These are phyloP conservation scores for Echiichthys vipera DNA, from an alignment of 2,797 vertebrate genomes.

Conservation along the genomic window DNA sequence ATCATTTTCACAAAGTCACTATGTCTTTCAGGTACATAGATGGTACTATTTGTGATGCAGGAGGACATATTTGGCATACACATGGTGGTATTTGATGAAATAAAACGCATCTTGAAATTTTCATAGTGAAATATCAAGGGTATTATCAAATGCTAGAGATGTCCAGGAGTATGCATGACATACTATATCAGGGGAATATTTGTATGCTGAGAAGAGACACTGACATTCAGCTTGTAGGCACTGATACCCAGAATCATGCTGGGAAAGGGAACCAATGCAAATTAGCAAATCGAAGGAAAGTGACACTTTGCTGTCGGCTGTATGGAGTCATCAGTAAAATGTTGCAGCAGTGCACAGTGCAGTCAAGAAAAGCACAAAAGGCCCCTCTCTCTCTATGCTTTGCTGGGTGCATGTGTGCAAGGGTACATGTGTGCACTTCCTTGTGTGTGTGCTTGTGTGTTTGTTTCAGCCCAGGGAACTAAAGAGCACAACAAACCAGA, in stretches of 20 bases:
- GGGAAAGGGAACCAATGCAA: conserved; percentile 77
- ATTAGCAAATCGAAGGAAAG: conserved; percentile 78
- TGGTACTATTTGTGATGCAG: conserved; percentile 7
- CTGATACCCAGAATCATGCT: conserved; percentile 68
- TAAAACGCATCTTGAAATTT: conserved; percentile 52
- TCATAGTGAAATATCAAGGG: conserved; percentile 66
- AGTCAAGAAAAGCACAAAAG: conserved; percentile 67
- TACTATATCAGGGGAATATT: conserved; percentile 72
- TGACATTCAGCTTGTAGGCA: conserved; percentile 79
- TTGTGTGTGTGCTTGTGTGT: conserved; percentile 20
- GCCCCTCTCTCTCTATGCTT: conserved; percentile 32
- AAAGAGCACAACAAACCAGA: conserved; percentile 72
- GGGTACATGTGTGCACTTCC: conserved; percentile 13
- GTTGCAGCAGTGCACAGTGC: conserved; percentile 53
- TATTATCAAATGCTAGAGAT: conserved; percentile 77
- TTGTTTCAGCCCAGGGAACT: conserved; percentile 63
- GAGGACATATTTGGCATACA: conserved; percentile 28
- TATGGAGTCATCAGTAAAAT: conserved; percentile 71
- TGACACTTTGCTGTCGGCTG: conserved; percentile 78
- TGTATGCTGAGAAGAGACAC: conserved; percentile 75
- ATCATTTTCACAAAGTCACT: conserved; percentile 30
- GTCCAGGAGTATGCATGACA: conserved; percentile 78
- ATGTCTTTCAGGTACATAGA: conserved; percentile 20
- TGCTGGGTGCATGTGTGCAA: conserved; percentile 7
- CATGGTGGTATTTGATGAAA: conserved; percentile 45